Conservation (phyloP, 2,113 vertebrate species). For the Vulpes ferrilata region DNA sequence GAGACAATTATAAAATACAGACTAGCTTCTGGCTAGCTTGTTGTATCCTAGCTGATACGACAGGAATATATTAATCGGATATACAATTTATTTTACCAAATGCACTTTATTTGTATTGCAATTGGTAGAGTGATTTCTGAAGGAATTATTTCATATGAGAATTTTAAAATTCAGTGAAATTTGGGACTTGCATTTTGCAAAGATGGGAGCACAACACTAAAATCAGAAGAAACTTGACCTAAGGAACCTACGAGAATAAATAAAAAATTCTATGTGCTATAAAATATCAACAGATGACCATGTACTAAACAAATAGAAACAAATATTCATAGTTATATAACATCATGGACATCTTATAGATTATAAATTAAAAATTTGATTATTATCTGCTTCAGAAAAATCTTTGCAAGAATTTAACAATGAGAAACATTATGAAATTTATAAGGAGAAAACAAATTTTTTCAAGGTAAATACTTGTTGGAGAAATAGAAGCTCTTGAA, state of each 20-base stretch:
- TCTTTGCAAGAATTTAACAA: neutral
- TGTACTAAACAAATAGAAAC: neutral
- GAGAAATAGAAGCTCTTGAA: neutral
- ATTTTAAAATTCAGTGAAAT: conserved; percentile 74
- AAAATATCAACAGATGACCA: neutral
- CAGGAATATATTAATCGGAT: conserved; percentile 55
- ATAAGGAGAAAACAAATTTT: neutral
- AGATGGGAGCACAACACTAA: conserved; percentile 15
- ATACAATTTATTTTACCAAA: conserved; percentile 58
- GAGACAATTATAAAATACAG: neutral
- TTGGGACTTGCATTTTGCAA: conserved; percentile 34
- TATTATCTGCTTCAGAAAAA: neutral
- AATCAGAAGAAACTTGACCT: neutral
- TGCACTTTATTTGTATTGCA: conserved; percentile 58
- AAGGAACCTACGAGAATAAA: neutral
- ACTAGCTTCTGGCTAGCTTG: neutral
- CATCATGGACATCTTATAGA: neutral
- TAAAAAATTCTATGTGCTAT: neutral
- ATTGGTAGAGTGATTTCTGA: conserved; percentile 46
- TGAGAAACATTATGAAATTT: neutral
- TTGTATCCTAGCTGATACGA: neutral
- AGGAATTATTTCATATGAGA: conserved; percentile 50
- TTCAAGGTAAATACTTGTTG: neutral
- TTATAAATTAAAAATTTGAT: neutral
- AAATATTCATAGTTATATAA: neutral